Evolutionary conservation across 2,888 invertebrate species (phyloP), one percentile per base, ranked within the genome.

Genomic region (Ommatoiulus sabulosus): DNA sequence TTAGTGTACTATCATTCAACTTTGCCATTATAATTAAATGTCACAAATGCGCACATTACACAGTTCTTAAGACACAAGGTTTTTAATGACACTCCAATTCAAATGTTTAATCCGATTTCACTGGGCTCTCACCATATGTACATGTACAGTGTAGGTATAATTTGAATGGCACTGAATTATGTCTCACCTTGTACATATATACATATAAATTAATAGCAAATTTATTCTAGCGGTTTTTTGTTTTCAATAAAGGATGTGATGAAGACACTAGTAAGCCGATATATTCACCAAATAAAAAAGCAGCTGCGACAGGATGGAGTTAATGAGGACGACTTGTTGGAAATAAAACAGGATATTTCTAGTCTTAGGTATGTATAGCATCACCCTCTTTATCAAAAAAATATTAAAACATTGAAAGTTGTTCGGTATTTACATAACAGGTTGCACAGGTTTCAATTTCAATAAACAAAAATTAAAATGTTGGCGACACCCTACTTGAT

Each of bases 321-420:
- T 24, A 94, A 94, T 90, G 94, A 94, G 91, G 94, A 94, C 90
- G 94, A 94, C 90, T 90, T 94, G 44, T 91, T 94, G 48, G 94
- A 94, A 91, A 94, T 94, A 87, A 94, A 94, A 91, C 94, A 94
- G 90, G 94, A 94, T 90, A 94, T 94, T 24, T 94, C 94, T 35
- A 94, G 94, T 91, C 91, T 94, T 24, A 92, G 94, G 94, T 94
- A 89, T 90, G 84, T n/a, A 57, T 57, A 57, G 57, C 52, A 48
- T 10, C 12, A 12, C 12, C 12, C 48, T 10, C 48, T 10, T 48
- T 48, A 52, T 5, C 5, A 3, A 52, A 52, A 52, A 52, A 12
- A 3, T 52, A 52, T 35, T 35, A 35, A 35, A 35, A 35, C 35
- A 35, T 35, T 35, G 35, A 35, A 35, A 35, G 35, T 35, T 1